Evolutionary conservation across 2,113 vertebrate species (phyloP).

Genomic region (Machaerirhynchus nigripectus): DNA sequence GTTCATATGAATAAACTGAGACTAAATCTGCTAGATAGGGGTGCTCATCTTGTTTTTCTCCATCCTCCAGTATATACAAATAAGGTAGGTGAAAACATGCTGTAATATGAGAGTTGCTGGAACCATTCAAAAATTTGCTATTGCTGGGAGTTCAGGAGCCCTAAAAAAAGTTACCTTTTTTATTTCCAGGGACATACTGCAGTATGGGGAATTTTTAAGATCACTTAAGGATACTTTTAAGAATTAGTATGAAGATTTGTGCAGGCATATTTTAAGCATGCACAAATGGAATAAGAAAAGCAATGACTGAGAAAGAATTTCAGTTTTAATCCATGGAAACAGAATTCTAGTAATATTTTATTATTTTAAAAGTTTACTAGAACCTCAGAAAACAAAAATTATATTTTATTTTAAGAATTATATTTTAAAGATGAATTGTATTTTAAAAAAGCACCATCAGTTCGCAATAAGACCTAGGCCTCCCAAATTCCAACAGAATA

Average conservation of each 20-base stretch:
- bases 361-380: neutral
- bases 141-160: neutral
- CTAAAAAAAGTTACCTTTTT: neutral
- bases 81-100: neutral
- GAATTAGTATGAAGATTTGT: neutral
- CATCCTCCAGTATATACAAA: neutral
- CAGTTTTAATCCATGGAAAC: neutral
- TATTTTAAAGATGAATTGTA: neutral
- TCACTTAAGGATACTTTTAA: neutral
- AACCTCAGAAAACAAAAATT: neutral
- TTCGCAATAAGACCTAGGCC: neutral
- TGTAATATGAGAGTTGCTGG: neutral
- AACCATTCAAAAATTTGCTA: neutral
- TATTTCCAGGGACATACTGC: neutral
- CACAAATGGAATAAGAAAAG: neutral
- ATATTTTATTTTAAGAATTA: no score
- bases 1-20: neutral
- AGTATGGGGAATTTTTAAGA: neutral
- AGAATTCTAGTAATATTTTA: neutral
- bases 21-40: neutral
- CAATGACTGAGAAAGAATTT: neutral
- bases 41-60: neutral
- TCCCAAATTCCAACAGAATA: neutral
- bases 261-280: neutral
- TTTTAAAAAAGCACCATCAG: neutral